Percentiles rank a stretch among this genome's conserved stretches.
These are phyloP conservation scores for Oreochromis grahami DNA, from an alignment of 2,797 vertebrate species.

Conservation along the genomic window DNA sequence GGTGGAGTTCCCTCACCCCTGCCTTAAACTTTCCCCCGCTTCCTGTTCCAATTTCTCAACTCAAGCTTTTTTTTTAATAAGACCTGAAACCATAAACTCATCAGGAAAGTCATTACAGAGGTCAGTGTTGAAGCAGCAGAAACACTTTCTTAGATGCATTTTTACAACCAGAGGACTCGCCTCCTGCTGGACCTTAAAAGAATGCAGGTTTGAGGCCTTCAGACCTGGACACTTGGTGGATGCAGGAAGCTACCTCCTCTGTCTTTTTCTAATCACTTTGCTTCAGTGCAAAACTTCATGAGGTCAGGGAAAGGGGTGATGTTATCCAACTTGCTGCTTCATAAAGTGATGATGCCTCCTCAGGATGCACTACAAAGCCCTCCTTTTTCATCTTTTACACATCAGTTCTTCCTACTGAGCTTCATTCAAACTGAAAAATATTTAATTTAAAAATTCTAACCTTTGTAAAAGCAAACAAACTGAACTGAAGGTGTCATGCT, in stretches of 20 bases:
- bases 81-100: not conserved
- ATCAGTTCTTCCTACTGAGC: not conserved
- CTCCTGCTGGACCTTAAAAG: not conserved
- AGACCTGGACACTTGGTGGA: fast-evolving
- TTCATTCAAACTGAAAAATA: not conserved
- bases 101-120: not conserved
- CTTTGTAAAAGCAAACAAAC: not conserved
- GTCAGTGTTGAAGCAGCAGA: fast-evolving
- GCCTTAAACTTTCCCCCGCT: not conserved
- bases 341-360: not conserved
- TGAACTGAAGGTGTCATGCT: not conserved
- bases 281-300: fast-evolving
- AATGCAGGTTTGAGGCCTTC: not conserved
- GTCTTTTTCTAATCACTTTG: not conserved
- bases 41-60: not conserved
- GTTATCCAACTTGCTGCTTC: not conserved
- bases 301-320: not conserved
- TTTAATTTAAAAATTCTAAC: not conserved
- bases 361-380: not conserved
- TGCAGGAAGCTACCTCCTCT: not conserved
- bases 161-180: not conserved
- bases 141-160: not conserved
- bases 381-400: not conserved
- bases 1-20: not conserved
- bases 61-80: not conserved